These are phyloP conservation scores for Metridium senile DNA, from an alignment of 92 coral and sea anemone genomes.

Conservation along the genomic window DNA sequence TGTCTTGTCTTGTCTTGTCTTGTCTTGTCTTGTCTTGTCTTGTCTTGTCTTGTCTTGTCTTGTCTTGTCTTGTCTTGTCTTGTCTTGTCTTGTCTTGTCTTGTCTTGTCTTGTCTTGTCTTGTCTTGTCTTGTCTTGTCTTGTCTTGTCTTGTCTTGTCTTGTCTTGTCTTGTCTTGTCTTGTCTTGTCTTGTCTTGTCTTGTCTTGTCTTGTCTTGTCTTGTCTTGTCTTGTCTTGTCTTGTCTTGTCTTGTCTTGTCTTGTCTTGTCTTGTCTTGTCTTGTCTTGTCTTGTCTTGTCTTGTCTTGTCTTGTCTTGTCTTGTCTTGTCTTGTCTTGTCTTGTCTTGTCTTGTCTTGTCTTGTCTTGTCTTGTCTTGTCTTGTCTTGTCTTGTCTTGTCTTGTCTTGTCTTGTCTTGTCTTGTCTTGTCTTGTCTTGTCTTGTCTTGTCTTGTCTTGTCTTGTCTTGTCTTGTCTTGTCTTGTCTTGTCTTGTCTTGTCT, in stretches of 20 bases:
- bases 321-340: neutral
- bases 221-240: constrained; percentile 2
- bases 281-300: neutral
- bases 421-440: constrained; percentile 3
- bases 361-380: constrained; percentile 6
- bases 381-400: neutral
- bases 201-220: neutral
- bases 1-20: neutral
- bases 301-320: neutral
- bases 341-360: neutral
- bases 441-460: neutral
- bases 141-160: neutral
- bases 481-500: neutral
- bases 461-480: neutral
- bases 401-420: neutral
- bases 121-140: neutral
- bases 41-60: constrained; percentile 1
- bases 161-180: neutral
- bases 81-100: neutral
- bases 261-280: neutral
- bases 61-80: neutral
- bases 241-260: neutral
- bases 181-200: neutral
- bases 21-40: neutral
- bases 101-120: neutral